Base-by-base conservation (phyloP, 2,888 invertebrate genomes). In the Eubasilissa splendida region DNA sequence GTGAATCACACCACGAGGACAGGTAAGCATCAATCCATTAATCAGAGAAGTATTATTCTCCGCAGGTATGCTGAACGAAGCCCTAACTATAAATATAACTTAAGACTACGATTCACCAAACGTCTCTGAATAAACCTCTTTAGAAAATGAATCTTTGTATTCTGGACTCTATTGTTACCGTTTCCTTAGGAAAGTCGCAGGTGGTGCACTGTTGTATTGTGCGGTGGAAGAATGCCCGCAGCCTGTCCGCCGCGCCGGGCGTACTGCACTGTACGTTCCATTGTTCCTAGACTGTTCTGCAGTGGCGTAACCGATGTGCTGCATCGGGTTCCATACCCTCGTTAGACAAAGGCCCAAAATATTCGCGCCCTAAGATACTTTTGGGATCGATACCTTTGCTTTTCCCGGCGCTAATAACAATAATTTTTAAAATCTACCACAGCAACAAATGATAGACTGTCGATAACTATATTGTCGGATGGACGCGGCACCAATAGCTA, bases 121-220 rank as follows among this genome's bases (percentile, higher is more conserved):
- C 60, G 10, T 10, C 22, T 31, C 11, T 14, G 31, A 60, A 22
- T 31, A 63, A 63, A 63, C 1, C 22, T 22, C 22, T 22, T 22
- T 22, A 22, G 22, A 22, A 63, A 11, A 10, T 22, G 60, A 14
- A 60, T 60, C 31, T 22, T 60, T 12, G 31, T 63, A 63, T 31
- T 31, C 60, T 11, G 22, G 60, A 31, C 60, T 63, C 60, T 63
- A 63, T 63, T 63, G 60, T 63, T 63, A 31, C 22, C 60, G 60
- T 63, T 63, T 63, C 60, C 31, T 63, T 63, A 31, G 60, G 60
- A 63, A 31, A 63, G 22, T 60, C 60, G 22, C 60, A 63, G 60
- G 60, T 63, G 60, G 22, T 63, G 60, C 33, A 31, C 22, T 22
- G 11, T 31, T 63, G 22, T 63, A 63, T 63, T 9, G 60, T 11